Conservation (phyloP, 1,140 invertebrate genomes). For the Nautilus pompilius region DNA sequence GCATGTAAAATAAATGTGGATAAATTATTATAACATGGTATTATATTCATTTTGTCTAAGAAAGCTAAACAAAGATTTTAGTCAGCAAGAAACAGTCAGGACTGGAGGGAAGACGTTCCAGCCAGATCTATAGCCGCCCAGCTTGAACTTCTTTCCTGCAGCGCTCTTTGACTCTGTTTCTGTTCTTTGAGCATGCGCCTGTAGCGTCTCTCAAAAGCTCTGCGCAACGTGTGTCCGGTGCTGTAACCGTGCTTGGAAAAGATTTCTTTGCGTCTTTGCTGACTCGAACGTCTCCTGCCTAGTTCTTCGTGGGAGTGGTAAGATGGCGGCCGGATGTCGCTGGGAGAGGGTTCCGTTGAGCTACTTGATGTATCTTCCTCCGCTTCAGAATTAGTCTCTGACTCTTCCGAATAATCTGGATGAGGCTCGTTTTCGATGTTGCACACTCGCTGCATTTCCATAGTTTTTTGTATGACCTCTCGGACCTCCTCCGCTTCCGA, state of each 20-base stretch:
- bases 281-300: constrained; percentile 7
- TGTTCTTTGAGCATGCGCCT: too few relatives aligned
- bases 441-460: constrained; percentile 34
- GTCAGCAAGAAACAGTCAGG: too few relatives aligned
- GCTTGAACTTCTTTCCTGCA: too few relatives aligned
- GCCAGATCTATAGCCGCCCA: too few relatives aligned
- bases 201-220: constrained; percentile 19
- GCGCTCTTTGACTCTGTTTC: too few relatives aligned
- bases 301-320: constrained; percentile 16
- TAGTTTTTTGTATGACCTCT: constrained; percentile 31
- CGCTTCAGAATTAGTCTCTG: constrained; percentile 18
- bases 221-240: constrained; percentile 15
- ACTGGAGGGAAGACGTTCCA: too few relatives aligned
- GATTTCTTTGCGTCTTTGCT: constrained; percentile 11
- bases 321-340: constrained; percentile 15
- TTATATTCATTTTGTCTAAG: too few relatives aligned
- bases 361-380: constrained; percentile 14
- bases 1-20: too few relatives aligned
- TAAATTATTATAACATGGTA: too few relatives aligned
- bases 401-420: constrained; percentile 28
- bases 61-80: too few relatives aligned
- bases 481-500: neutral
- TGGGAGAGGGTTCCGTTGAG: constrained; percentile 10
- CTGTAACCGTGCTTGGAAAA: constrained; percentile 15
- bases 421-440: constrained; percentile 40